Percentiles rank a stretch among this genome's conserved stretches.
These are phyloP conservation scores for Colinus virginianus DNA, from an alignment of 2,113 vertebrate genomes.

Conservation along the genomic window DNA sequence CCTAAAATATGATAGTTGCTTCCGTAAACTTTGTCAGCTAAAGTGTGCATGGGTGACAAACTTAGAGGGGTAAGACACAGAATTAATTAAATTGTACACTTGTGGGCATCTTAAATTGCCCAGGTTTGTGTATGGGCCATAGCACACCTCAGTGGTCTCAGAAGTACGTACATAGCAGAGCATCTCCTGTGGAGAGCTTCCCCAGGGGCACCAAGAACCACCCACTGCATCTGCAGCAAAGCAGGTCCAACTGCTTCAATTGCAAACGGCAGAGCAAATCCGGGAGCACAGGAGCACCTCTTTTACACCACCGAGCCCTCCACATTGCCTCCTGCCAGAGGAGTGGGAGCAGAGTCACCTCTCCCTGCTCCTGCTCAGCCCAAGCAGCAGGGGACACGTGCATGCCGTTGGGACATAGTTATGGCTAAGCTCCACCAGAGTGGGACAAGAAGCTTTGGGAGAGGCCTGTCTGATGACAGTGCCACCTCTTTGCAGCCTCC, in stretches of 20 bases:
- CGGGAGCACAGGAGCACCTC: background rate
- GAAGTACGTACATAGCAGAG: background rate
- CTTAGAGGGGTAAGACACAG: background rate
- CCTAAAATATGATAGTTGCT: background rate
- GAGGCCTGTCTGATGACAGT: background rate
- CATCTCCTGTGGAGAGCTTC: background rate
- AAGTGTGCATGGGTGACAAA: background rate
- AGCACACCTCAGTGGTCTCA: background rate
- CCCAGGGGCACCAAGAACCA: background rate
- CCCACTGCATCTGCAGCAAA: background rate
- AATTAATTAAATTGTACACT: background rate
- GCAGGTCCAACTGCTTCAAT: background rate
- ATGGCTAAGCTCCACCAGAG: background rate
- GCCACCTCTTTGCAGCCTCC: background rate
- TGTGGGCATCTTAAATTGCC: background rate
- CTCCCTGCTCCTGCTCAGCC: background rate
- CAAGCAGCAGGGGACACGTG: background rate
- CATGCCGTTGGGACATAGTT: fast-evolving
- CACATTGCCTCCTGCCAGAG: fast-evolving
- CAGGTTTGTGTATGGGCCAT: background rate
- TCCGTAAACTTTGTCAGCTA: background rate
- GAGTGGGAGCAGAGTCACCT: background rate
- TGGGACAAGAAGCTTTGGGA: constrained; percentile 41
- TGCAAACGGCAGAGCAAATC: background rate
- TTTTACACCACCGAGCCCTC: fast-evolving